Evolutionary conservation across 2,113 vertebrate species (phyloP).

Genomic region (Phasianus colchicus): DNA sequence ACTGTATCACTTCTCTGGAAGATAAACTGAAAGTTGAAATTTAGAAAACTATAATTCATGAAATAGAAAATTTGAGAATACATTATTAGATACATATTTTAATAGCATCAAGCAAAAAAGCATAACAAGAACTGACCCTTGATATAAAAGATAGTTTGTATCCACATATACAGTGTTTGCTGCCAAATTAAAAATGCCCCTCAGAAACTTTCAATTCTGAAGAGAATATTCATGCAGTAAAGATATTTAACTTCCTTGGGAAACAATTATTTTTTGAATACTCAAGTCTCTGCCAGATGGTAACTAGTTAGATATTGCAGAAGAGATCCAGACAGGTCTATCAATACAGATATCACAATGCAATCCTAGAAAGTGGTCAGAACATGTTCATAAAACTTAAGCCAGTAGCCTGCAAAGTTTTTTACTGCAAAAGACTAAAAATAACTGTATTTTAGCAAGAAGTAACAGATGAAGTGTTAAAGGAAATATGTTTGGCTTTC

Average conservation of each 20-base stretch:
- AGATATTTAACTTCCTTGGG: conserved; percentile 3
- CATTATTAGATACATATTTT: not conserved
- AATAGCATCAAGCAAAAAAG: not conserved
- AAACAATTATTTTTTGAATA: not conserved
- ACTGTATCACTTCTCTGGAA: not conserved
- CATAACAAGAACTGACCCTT: not conserved
- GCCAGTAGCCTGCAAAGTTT: not conserved
- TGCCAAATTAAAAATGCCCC: not conserved
- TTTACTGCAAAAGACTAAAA: not conserved
- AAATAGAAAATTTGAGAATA: not conserved
- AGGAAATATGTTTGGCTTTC: not conserved
- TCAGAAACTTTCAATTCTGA: not conserved
- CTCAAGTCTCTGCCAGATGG: not conserved
- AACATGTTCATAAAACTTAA: not conserved
- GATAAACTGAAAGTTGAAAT: not conserved
- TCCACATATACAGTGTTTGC: not conserved
- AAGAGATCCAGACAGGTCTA: not conserved
- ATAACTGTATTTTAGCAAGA: not conserved
- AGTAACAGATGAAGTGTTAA: not conserved
- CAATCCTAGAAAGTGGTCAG: not conserved
- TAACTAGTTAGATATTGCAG: not conserved
- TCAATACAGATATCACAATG: not conserved
- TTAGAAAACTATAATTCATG: not conserved
- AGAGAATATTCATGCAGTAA: not conserved
- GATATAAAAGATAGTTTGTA: not conserved